Conservation (phyloP, 2,888 invertebrate species). For the Trichogramma evanescens region DNA sequence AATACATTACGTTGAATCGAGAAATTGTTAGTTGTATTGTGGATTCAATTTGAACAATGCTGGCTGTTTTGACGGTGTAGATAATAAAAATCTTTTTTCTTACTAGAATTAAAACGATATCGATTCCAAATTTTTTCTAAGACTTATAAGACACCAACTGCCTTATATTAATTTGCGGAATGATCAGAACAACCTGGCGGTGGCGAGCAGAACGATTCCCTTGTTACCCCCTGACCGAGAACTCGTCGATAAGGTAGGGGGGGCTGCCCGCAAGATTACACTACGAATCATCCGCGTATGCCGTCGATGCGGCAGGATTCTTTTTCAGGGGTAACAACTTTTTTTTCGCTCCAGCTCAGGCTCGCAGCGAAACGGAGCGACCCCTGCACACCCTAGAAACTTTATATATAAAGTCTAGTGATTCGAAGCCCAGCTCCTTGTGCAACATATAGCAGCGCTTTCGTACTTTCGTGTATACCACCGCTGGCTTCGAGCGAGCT, state of each 20-base stretch:
- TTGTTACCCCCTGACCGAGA: background rate
- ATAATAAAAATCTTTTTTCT: too few species aligned
- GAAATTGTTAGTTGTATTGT: too few species aligned
- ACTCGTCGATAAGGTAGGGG: slow-evolving; percentile 37
- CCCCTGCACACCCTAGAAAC: slow-evolving; percentile 4
- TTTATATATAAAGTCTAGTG: slow-evolving; percentile 6
- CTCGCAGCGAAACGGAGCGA: slow-evolving; percentile 2
- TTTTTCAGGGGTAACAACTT: slow-evolving; percentile 34
- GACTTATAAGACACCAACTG: too few species aligned
- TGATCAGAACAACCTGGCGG: slow-evolving; percentile 37
- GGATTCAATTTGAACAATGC: too few species aligned
- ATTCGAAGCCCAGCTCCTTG: slow-evolving; percentile 10
- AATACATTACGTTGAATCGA: too few species aligned
- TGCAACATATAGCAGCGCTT: background rate
- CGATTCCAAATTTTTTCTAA: too few species aligned
- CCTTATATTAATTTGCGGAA: background rate
- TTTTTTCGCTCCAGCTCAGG: slow-evolving; percentile 25
- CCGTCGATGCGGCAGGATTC: slow-evolving; percentile 40
- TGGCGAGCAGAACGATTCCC: slow-evolving; percentile 24
- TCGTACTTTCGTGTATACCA: too few species aligned
- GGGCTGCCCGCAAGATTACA: slow-evolving; percentile 1
- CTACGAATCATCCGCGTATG: slow-evolving; percentile 21
- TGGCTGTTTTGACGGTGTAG: too few species aligned
- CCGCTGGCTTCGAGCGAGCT: too few species aligned
- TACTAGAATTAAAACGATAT: too few species aligned